Base-by-base conservation (phyloP, 1,140 invertebrate species). In the Muscidifurax raptorellus region DNA sequence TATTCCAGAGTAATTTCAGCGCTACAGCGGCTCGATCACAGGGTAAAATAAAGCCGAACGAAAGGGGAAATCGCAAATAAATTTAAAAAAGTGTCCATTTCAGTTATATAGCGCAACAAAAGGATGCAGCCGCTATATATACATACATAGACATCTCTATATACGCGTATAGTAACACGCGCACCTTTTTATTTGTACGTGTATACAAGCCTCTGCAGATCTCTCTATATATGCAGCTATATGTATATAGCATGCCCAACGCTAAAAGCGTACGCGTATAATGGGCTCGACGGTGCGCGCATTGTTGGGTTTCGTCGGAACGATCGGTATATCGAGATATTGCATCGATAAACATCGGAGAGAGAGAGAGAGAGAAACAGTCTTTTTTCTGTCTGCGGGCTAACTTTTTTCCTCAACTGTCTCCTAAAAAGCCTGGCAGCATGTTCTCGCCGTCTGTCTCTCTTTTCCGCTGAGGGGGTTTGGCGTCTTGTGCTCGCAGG, bases 291-390 rank as follows among this genome's bases (percentile, higher is more conserved):
- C 22, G 76, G 77, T 71, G 84, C 32, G 27, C 64, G 77, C 78
- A 86, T 86, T 88, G 87, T 86, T 80, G 84, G 86, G 87, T 89
- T 88, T 81, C 81, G 81, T 86, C 47, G 75, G 86, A 89, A 87
- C 87, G 89, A 78, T 88, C 86, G 85, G 88, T 59, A 87, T 90
- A 90, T 90, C 89, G 88, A 87, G 90, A 91, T 59, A 59, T 92
- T 86, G 32, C 89, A 89, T 90, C 89, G 90, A 92, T 92, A 90
- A 89, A 85, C 89, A 90, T 89, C 89, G 86, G 52, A 86, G 66
- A 69, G 10, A 28, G 27, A 40, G 13, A 44, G n/a, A 80, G 77
- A 30, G 36, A 36, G 32, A 22, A 13, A 69, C 2, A 44, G 66
- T 47, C 15, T 59, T 59, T 22, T 59, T 22, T 59, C 22, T 59